Percentiles rank a stretch among this genome's conserved stretches.
These are phyloP conservation scores for Entomyzon cyanotis DNA, from an alignment of 2,113 vertebrate genomes.

Conservation along the genomic window DNA sequence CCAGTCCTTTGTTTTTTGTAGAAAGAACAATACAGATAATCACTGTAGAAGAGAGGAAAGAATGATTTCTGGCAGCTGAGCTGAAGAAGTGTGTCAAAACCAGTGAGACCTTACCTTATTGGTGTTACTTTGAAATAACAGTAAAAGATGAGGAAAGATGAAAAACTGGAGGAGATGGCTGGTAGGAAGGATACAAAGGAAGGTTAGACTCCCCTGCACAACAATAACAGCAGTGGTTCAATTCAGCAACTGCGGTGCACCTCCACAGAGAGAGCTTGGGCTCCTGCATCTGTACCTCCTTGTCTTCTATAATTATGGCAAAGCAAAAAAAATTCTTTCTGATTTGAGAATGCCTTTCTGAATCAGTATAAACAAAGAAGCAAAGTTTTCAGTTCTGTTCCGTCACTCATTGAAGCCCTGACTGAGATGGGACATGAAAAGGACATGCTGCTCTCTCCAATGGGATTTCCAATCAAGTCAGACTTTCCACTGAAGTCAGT, in stretches of 20 bases:
- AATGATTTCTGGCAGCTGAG: not conserved
- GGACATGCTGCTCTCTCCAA: not conserved
- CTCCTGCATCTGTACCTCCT: not conserved
- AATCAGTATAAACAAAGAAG: not conserved
- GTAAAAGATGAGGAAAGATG: not conserved
- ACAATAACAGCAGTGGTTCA: not conserved
- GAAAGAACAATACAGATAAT: not conserved
- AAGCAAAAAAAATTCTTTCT: not conserved
- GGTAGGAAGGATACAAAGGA: not conserved
- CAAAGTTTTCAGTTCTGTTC: not conserved
- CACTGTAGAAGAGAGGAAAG: not conserved
- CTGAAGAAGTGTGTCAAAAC: not conserved
- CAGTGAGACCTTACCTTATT: not conserved
- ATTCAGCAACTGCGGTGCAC: not conserved
- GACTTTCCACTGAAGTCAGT: not conserved
- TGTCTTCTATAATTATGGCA: not conserved
- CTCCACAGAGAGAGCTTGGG: not conserved
- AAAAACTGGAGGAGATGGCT: not conserved
- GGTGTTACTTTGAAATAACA: not conserved
- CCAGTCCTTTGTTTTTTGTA: not conserved
- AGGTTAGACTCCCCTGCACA: not conserved
- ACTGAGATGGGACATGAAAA: fast-evolving
- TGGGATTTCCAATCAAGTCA: not conserved
- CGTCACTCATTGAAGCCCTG: not conserved
- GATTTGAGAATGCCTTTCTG: not conserved